Percentiles rank a stretch among this genome's conserved stretches.
Conservation (phyloP, 2,797 vertebrate genomes). For the Ctenosaura bakeri region DNA sequence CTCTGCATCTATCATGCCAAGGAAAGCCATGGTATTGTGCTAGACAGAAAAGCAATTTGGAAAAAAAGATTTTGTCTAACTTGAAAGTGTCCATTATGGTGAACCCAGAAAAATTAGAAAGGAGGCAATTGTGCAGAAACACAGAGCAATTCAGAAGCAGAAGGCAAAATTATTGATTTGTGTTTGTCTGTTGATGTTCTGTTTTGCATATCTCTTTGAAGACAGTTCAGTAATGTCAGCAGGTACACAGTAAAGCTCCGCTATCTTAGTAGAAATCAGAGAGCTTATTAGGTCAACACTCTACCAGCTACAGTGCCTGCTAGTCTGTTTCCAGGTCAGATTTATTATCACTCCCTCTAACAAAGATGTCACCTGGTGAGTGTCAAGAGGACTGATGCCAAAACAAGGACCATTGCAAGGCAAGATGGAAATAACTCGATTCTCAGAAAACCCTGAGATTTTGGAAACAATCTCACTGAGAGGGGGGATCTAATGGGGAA, state of each 20-base stretch:
- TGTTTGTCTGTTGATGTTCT: neutral
- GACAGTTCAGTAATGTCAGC: neutral
- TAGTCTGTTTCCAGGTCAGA: neutral
- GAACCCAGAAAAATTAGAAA: neutral
- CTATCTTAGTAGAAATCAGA: neutral
- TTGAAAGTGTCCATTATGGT: neutral
- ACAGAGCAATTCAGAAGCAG: neutral
- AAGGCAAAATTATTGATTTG: neutral
- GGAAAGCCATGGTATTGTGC: neutral
- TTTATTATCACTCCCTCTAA: neutral
- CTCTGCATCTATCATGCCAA: neutral
- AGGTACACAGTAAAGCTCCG: neutral
- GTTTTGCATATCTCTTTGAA: neutral
- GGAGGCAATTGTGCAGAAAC: no score
- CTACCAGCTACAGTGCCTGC: neutral
- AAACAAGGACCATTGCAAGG: no score
- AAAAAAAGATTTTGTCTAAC: neutral
- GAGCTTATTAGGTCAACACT: neutral
- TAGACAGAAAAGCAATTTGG: neutral
- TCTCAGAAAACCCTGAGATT: no score
- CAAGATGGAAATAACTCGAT: no score
- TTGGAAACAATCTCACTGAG: no score
- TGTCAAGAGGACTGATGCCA: neutral
- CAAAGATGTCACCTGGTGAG: neutral
- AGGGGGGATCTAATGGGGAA: no score